Conservation (phyloP, 2,797 vertebrate species). For the Silurus aristotelis region DNA sequence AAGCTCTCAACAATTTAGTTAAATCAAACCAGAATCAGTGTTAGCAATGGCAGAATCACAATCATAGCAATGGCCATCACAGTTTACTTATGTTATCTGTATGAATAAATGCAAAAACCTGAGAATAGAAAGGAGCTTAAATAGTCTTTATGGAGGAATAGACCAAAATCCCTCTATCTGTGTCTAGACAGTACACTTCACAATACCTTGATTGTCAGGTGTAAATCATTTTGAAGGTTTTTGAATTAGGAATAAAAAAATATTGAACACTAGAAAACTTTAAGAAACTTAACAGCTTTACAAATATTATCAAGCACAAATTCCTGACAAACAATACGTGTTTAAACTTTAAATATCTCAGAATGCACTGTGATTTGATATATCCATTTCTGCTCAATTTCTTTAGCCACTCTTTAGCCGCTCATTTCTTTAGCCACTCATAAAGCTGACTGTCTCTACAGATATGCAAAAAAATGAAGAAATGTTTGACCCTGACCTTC, state of each 20-base stretch:
- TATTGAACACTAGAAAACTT: neutral
- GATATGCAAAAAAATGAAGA: neutral
- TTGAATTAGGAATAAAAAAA: neutral
- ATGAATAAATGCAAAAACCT: neutral
- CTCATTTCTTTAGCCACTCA: neutral
- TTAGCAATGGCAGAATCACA: neutral
- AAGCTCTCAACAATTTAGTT: neutral
- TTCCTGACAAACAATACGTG: neutral
- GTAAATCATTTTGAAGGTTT: neutral
- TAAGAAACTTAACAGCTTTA: neutral
- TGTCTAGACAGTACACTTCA: neutral
- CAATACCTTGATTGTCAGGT: neutral
- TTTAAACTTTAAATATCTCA: neutral
- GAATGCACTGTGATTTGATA: neutral
- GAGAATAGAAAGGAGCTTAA: neutral
- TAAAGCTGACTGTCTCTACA: neutral
- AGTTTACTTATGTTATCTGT: neutral
- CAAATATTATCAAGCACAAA: neutral
- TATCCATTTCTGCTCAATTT: neutral
- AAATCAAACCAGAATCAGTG: neutral
- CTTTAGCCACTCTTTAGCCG: neutral
- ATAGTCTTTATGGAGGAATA: neutral
- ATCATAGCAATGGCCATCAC: neutral
- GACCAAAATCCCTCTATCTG: neutral
- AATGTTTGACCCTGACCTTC: slow-evolving; percentile 68